Conservation (phyloP, 1,140 invertebrate genomes). For the Hylaeus anthracinus region DNA sequence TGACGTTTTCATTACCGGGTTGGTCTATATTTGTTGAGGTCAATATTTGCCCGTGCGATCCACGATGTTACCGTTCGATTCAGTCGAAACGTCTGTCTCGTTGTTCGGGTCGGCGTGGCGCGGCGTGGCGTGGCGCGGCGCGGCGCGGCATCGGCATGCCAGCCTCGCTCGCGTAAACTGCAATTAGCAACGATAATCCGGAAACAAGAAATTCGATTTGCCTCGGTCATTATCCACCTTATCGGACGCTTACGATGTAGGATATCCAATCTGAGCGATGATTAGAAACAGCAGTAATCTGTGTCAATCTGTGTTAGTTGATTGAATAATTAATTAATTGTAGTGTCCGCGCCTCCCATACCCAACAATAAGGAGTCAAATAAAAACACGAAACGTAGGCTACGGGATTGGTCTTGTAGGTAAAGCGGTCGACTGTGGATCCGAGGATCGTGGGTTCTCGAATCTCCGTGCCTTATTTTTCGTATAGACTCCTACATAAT, state of each 20-base stretch:
- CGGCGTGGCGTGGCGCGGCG: too few relatives aligned
- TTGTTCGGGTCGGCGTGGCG: background rate
- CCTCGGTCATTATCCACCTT: conserved; percentile 53
- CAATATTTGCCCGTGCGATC: conserved; percentile 36
- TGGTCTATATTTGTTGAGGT: conserved; percentile 41
- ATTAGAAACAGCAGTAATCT: conserved; percentile 46
- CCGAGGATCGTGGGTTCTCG: too few relatives aligned
- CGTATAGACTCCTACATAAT: too few relatives aligned
- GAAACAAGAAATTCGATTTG: conserved; percentile 53
- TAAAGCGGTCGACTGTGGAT: too few relatives aligned
- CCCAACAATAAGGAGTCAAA: too few relatives aligned
- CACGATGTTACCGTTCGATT: conserved; percentile 9
- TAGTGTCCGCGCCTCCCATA: too few relatives aligned
- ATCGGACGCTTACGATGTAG: conserved; percentile 56
- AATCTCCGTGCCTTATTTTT: too few relatives aligned
- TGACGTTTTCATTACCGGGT: conserved; percentile 35
- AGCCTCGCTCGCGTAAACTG: conserved; percentile 19
- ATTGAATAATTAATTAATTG: conserved; percentile 55
- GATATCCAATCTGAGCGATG: conserved; percentile 54
- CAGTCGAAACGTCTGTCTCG: conserved; percentile 23
- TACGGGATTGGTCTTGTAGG: too few relatives aligned
- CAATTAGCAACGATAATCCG: conserved; percentile 49
- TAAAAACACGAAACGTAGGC: too few relatives aligned
- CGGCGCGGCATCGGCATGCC: too few relatives aligned
- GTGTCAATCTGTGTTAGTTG: background rate